A percentile compares a stretch with the other conserved stretches of the same genome.
These are phyloP conservation scores for Hippopotamyrus pictus DNA, from an alignment of 2,797 vertebrate genomes.

Conservation along the genomic window DNA sequence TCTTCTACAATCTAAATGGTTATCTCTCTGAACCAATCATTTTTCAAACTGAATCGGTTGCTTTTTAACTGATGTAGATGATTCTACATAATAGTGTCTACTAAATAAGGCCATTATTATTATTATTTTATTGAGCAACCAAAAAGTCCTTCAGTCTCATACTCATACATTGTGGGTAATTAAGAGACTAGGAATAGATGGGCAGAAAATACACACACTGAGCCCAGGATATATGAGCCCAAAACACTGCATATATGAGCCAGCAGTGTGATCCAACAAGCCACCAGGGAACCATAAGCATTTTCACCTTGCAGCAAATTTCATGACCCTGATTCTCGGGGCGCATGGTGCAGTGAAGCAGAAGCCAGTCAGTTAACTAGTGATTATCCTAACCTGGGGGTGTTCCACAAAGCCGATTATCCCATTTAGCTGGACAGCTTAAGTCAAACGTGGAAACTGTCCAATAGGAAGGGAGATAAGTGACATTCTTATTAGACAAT, in stretches of 20 bases:
- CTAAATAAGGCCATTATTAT: not conserved
- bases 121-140: not conserved
- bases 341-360: not conserved
- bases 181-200: not conserved
- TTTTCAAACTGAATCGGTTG: not conserved
- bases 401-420: not conserved
- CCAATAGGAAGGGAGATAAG: not conserved
- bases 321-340: not conserved
- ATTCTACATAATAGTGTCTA: not conserved
- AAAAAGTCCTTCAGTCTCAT: not conserved
- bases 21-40: not conserved
- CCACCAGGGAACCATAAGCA: not conserved
- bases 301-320: not conserved
- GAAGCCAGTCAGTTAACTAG: not conserved
- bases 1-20: not conserved
- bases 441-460: no score
- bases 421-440: no score
- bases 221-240: not conserved
- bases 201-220: not conserved
- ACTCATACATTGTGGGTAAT: not conserved
- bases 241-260: not conserved
- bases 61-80: not conserved
- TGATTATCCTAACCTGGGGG: not conserved
- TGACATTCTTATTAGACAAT: not conserved
- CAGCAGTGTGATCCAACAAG: not conserved